Percentiles rank a stretch among this genome's conserved stretches.
Conservation (phyloP, 2,888 invertebrate species). For the Hybos culiciformis region DNA sequence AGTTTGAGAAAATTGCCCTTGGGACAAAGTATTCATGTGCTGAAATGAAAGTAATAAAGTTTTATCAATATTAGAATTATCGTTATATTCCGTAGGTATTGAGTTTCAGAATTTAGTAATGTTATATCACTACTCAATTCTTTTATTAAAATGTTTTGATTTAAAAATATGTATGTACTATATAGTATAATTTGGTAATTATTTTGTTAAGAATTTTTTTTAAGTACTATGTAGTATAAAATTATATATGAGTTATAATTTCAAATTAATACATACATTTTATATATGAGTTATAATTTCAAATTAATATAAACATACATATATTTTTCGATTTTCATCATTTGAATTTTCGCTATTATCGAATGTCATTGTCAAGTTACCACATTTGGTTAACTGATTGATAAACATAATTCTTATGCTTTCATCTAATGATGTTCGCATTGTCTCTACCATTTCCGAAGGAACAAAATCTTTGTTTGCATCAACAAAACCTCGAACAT, state of each 20-base stretch:
- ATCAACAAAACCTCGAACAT: slow-evolving; percentile 67
- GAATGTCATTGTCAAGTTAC: slow-evolving; percentile 55
- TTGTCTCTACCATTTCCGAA: slow-evolving; percentile 76
- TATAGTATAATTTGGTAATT: no score
- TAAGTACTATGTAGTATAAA: no score
- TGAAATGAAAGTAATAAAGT: slow-evolving; percentile 20
- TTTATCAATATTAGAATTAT: not conserved
- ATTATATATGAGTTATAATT: not conserved
- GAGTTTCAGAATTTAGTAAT: not conserved
- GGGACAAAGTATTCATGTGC: slow-evolving; percentile 57
- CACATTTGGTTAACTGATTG: slow-evolving; percentile 70
- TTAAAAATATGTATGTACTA: no score
- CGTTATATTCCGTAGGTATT: no score
- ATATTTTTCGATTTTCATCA: slow-evolving; percentile 29
- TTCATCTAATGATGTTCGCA: slow-evolving; percentile 59
- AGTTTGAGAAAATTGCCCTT: slow-evolving; percentile 72
- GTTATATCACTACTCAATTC: not conserved
- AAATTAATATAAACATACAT: slow-evolving; percentile 22
- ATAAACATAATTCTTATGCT: slow-evolving; percentile 66
- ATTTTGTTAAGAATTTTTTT: no score
- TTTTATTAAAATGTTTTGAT: not conserved
- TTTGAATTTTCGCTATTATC: slow-evolving; percentile 27
- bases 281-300: no score
- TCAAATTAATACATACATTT: no score
- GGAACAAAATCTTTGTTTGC: slow-evolving; percentile 86